phyloP scores from a whole-genome alignment of 1,140 invertebrate genomes.

The Bacillus rossius region DNA sequence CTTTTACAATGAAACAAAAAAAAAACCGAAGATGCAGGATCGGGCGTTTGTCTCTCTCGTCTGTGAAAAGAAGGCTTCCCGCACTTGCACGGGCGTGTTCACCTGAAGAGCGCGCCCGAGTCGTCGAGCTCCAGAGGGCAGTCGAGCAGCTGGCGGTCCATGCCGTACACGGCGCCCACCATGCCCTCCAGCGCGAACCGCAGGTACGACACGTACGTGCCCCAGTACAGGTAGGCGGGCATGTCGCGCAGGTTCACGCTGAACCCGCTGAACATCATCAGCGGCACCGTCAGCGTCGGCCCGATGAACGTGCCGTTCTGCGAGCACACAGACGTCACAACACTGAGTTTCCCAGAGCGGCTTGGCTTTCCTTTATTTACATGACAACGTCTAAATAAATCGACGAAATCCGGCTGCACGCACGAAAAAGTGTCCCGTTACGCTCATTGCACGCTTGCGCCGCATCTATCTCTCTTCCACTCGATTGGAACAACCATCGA shows the following conservation, averaged over 20 bases:
- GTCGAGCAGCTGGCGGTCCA: constrained; percentile 55
- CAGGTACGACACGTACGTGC: constrained; percentile 81
- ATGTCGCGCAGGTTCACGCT: constrained; percentile 69
- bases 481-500: too few relatives aligned
- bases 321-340: constrained; percentile 21
- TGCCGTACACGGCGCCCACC: constrained; percentile 76
- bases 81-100: too few relatives aligned
- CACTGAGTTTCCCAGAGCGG: neutral
- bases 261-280: constrained; percentile 87
- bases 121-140: constrained; percentile 51
- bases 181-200: constrained; percentile 83
- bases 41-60: too few relatives aligned
- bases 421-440: too few relatives aligned
- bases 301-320: constrained; percentile 79
- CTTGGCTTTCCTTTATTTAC: too few relatives aligned
- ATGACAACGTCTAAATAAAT: too few relatives aligned
- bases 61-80: too few relatives aligned
- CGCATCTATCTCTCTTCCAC: too few relatives aligned
- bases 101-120: constrained; percentile 28
- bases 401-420: too few relatives aligned
- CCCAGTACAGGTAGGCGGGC: constrained; percentile 78
- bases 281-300: constrained; percentile 67
- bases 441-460: too few relatives aligned
- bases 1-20: too few relatives aligned
- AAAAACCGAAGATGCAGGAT: too few relatives aligned